Conservation (phyloP, 2,888 invertebrate species). For the Dilophus febrilis region DNA sequence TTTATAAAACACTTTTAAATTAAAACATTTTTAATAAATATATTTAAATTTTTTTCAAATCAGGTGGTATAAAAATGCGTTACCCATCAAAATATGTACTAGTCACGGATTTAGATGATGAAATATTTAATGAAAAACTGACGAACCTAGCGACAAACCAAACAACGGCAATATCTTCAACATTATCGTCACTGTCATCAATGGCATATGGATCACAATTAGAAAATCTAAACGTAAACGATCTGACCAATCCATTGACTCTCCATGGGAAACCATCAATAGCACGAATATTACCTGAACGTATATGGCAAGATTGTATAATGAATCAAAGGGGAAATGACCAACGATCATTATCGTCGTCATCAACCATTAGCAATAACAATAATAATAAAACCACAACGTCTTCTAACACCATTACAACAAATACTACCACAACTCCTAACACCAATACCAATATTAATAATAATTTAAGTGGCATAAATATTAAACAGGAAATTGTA, state of each 20-base stretch:
- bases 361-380: no score
- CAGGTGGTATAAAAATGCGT: slow-evolving; percentile 82
- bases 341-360: no score
- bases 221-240: slow-evolving; percentile 18
- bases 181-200: not conserved
- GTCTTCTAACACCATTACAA: slow-evolving; percentile 20
- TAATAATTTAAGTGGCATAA: no score
- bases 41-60: slow-evolving; percentile 30
- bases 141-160: not conserved
- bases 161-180: not conserved
- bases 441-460: no score
- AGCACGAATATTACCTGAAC: slow-evolving; percentile 44
- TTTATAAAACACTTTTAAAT: not conserved
- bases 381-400: no score
- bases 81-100: slow-evolving; percentile 92
- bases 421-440: slow-evolving; percentile 6
- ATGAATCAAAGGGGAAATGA: slow-evolving; percentile 31
- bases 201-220: slow-evolving; percentile 13
- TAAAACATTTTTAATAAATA: not conserved
- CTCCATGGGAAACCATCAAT: slow-evolving; percentile 34
- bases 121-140: slow-evolving; percentile 16
- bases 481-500: no score
- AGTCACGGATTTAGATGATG: slow-evolving; percentile 70
- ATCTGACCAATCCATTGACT: slow-evolving; percentile 26
- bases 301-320: slow-evolving; percentile 60